Evolutionary conservation across 64 coral and sea anemone species (phyloP).

Genomic region (Platygyra sinensis): DNA sequence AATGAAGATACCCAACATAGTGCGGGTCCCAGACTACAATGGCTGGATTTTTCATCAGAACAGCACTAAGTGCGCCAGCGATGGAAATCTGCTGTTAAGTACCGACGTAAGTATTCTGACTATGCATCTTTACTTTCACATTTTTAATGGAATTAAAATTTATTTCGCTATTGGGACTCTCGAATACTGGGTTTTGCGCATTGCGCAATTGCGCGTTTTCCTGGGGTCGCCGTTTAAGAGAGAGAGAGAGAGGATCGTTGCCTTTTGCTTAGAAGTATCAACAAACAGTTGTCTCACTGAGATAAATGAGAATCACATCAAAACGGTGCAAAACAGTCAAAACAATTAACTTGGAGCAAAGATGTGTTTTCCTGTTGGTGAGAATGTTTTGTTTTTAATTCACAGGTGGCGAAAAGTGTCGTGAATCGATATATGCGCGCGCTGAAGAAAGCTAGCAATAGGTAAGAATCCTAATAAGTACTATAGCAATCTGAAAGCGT

Average conservation of each 20-base stretch:
- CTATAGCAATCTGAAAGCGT: neutral
- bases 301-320: too few relatives aligned
- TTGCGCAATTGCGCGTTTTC: too few relatives aligned
- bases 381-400: conserved; percentile 6
- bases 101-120: conserved; percentile 38
- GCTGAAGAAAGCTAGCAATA: conserved; percentile 35
- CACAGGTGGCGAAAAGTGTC: conserved; percentile 78
- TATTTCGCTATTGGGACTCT: too few relatives aligned
- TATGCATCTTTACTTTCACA: too few relatives aligned
- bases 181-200: too few relatives aligned
- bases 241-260: too few relatives aligned
- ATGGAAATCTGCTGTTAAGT: conserved; percentile 87
- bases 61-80: conserved; percentile 67
- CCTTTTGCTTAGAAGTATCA: too few relatives aligned
- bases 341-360: neutral
- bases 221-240: too few relatives aligned
- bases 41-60: conserved; percentile 85
- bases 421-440: conserved; percentile 76
- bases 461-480: conserved; percentile 36
- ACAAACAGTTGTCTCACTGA: too few relatives aligned
- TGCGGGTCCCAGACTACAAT: conserved; percentile 47
- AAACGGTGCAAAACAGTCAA: neutral
- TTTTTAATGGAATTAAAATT: neutral
- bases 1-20: conserved; percentile 54
- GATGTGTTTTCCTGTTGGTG: conserved; percentile 21